Conservation (phyloP, 2,113 vertebrate species). For the sheep (Ovis aries) region ARS-UI_Ramb_v3.0 NC_056059.1:64121001-64121500, state of each 20-base stretch:
- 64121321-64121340: accelerated
- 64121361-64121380: not conserved
- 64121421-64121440: not conserved
- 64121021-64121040: not conserved
- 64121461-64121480: not conserved
- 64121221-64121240: not conserved
- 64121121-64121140: not conserved
- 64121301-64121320: not conserved
- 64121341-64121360: not conserved
- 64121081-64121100: not conserved
- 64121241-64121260: not conserved
- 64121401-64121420: not conserved
- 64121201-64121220: not conserved
- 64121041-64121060: not conserved
- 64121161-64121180: not conserved
- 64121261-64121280: not conserved
- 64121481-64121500: not conserved
- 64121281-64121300: not conserved
- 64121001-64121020: too few relatives aligned
- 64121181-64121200: not conserved
- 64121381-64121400: not conserved
- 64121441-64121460: not conserved
- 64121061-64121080: not conserved
- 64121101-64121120: not conserved
- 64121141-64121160: not conserved